These are phyloP conservation scores for Catharus bicknelli DNA, from an alignment of 2,113 vertebrate species.

Conservation along the genomic window DNA sequence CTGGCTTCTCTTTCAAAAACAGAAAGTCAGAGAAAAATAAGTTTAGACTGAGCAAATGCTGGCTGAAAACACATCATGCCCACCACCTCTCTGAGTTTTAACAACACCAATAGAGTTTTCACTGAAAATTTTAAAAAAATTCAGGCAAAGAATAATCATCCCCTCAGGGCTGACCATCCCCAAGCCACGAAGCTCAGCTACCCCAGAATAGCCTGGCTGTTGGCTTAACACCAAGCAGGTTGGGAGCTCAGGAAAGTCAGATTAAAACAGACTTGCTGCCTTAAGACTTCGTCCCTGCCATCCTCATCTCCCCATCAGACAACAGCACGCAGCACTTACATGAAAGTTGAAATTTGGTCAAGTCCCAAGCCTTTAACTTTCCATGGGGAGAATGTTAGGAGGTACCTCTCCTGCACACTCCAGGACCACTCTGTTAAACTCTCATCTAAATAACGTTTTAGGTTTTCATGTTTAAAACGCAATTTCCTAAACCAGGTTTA, in stretches of 20 bases:
- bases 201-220: not conserved
- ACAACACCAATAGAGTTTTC: not conserved
- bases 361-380: not conserved
- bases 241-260: accelerated
- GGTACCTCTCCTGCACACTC: not conserved
- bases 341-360: not conserved
- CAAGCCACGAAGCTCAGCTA: not conserved
- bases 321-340: not conserved
- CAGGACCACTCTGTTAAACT: not conserved
- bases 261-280: not conserved
- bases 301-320: not conserved
- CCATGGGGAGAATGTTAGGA: not conserved
- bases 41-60: not conserved
- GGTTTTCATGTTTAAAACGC: too few species aligned
- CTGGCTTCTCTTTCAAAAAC: not conserved
- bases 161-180: not conserved
- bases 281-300: not conserved
- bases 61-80: not conserved
- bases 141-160: not conserved
- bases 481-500: too few species aligned
- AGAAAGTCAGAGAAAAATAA: not conserved
- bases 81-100: not conserved
- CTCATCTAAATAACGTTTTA: too few species aligned
- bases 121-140: not conserved
- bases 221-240: not conserved